Percentiles rank a stretch among this genome's conserved stretches.
Conservation (phyloP, 2,888 invertebrate species). For the Taphrorychus bicolor region DNA sequence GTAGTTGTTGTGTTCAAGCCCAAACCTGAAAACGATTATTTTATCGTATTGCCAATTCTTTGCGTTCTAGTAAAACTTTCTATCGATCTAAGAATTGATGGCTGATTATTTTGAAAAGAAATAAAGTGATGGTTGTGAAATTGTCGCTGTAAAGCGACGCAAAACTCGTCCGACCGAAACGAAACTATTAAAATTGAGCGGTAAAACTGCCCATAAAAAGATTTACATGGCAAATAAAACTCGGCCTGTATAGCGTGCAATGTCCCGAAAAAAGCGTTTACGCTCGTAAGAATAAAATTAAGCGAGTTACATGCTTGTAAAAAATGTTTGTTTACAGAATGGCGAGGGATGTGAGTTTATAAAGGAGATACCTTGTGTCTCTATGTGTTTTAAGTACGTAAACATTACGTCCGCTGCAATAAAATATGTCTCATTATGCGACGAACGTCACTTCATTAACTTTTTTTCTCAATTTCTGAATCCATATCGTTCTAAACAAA, state of each 20-base stretch:
- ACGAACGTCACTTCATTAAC: no score
- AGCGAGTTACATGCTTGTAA: not conserved
- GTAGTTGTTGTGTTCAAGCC: slow-evolving; percentile 71
- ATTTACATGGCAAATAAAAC: slow-evolving; percentile 5
- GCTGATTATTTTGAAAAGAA: not conserved
- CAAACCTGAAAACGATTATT: slow-evolving; percentile 66
- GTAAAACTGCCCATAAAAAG: slow-evolving; percentile 7
- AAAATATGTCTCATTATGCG: no score
- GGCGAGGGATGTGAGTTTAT: no score
- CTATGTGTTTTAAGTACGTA: no score
- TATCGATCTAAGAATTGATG: no score
- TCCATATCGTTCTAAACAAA: no score
- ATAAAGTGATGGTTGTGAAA: not conserved
- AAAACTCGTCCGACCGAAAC: not conserved
- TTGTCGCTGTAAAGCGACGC: not conserved
- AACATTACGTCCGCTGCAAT: no score
- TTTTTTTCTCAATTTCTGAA: no score
- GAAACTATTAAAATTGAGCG: not conserved
- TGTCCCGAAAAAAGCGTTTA: slow-evolving; percentile 13
- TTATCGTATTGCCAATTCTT: no score
- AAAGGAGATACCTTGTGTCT: no score
- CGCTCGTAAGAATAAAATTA: not conserved
- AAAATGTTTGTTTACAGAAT: not conserved
- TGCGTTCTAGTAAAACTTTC: no score
- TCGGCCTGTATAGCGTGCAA: not conserved